Base-by-base conservation (phyloP, 2,113 vertebrate genomes). In the Megaleporinus macrocephalus region DNA sequence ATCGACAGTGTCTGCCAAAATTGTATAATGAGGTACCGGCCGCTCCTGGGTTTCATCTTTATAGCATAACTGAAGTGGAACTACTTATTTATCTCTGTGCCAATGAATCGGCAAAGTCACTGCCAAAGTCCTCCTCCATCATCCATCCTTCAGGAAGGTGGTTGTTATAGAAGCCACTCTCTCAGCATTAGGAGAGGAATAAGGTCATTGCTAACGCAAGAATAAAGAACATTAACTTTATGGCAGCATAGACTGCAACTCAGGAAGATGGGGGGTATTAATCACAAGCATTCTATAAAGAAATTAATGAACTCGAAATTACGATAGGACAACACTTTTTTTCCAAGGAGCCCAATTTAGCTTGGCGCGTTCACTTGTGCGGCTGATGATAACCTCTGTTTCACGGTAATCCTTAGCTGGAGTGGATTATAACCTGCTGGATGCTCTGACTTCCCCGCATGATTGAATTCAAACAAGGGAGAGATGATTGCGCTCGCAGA, bases 401-500 rank as follows among this genome's bases (percentile, higher is more conserved):
- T 55, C 62, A 68, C 30, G 14, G 65, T 77, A 77, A 59, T 69
- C 77, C 71, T 49, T 53, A 63, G 47, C 41, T 49, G 7, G 14
- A 80, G 47, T 33, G 44, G 27, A 51, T 63, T 73, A 12, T 71
- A 72, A 81, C 59, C 59, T 65, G 71, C 59, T 41, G 7, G n/a
- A 26, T 5, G 71, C 61, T 41, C 49, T 75, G 47, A 75, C 18
- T 30, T 41, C 9, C 59, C 72, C 33, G 33, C 72, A 47, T 68
- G 55, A 68, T 68, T 68, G 33, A 74, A 68, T 44, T 18, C 72
- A 68, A 41, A 76, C 73, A 82, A 76, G 74, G 36, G 63, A 82
- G 30, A 5, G 49, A 47, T 76, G 57, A 30, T 76, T 76, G 30
- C 73, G 14, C 66, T 76, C 69, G 12, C 22, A 29, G 73, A 76